Evolutionary conservation across 1,140 invertebrate species (phyloP).

Genomic region (Homarus americanus): DNA sequence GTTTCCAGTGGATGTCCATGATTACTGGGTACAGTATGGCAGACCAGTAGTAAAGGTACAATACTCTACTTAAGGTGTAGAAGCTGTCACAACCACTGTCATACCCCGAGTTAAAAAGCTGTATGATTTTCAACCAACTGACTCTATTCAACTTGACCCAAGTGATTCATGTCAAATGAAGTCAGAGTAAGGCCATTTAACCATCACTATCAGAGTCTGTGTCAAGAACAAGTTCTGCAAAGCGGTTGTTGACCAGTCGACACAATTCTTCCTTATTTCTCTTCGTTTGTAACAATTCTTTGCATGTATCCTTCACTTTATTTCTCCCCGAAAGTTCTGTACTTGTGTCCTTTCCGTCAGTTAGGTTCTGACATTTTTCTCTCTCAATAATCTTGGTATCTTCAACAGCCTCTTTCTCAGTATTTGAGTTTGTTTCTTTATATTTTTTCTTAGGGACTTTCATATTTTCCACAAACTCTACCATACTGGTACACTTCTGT

Average conservation of each 20-base stretch:
- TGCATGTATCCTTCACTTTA: background rate
- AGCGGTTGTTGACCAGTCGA: background rate
- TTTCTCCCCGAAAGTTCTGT: background rate
- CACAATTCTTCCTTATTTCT: background rate
- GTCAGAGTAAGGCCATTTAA: too few species aligned
- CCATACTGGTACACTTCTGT: background rate
- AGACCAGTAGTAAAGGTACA: too few species aligned
- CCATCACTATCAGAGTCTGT: background rate
- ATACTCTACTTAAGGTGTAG: too few species aligned
- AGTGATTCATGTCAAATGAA: too few species aligned
- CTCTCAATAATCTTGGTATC: background rate
- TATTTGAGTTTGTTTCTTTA: background rate
- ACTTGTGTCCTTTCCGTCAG: background rate
- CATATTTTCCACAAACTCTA: background rate
- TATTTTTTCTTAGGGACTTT: background rate
- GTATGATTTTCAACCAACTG: too few species aligned
- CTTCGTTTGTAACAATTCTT: background rate
- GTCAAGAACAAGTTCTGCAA: background rate
- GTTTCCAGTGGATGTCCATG: too few species aligned
- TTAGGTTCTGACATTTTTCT: background rate
- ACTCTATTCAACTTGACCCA: too few species aligned
- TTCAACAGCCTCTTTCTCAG: background rate
- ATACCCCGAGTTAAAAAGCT: too few species aligned
- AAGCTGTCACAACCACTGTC: too few species aligned
- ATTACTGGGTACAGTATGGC: too few species aligned